Percentiles rank a stretch among this genome's conserved stretches.
These are phyloP conservation scores for Chamaetylas fuelleborni DNA, from an alignment of 2,113 vertebrate species.

Conservation along the genomic window DNA sequence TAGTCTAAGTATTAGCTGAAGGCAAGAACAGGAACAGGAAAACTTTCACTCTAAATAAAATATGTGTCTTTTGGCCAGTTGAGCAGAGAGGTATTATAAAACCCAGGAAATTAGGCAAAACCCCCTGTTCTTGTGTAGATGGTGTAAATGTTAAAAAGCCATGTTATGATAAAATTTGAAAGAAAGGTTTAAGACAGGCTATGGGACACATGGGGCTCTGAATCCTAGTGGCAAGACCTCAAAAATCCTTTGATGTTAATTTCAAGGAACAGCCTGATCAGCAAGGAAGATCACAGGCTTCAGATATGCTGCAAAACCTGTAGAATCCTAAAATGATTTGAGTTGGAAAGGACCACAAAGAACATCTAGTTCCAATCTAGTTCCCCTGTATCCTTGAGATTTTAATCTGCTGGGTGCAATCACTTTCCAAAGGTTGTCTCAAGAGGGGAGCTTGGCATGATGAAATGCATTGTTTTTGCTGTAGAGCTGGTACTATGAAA, in stretches of 20 bases:
- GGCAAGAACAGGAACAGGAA: background rate
- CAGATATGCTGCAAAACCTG: background rate
- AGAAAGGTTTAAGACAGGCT: background rate
- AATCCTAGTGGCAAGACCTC: background rate
- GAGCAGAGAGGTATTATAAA: background rate
- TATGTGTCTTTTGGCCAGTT: background rate
- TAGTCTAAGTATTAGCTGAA: background rate
- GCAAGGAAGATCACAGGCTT: background rate
- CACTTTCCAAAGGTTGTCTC: background rate
- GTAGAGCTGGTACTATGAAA: background rate
- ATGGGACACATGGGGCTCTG: background rate
- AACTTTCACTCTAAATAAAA: background rate
- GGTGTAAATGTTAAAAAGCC: background rate
- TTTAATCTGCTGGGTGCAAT: background rate
- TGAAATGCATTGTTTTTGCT: background rate
- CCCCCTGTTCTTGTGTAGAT: accelerated
- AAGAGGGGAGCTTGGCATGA: background rate
- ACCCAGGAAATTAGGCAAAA: background rate
- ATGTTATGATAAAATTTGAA: background rate
- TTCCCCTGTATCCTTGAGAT: background rate
- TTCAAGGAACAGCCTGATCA: background rate
- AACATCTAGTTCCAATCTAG: background rate
- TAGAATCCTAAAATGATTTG: background rate
- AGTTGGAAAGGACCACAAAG: background rate
- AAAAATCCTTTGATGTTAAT: background rate